Conservation (phyloP, 2,797 vertebrate species). For the Hydrophis major region DNA sequence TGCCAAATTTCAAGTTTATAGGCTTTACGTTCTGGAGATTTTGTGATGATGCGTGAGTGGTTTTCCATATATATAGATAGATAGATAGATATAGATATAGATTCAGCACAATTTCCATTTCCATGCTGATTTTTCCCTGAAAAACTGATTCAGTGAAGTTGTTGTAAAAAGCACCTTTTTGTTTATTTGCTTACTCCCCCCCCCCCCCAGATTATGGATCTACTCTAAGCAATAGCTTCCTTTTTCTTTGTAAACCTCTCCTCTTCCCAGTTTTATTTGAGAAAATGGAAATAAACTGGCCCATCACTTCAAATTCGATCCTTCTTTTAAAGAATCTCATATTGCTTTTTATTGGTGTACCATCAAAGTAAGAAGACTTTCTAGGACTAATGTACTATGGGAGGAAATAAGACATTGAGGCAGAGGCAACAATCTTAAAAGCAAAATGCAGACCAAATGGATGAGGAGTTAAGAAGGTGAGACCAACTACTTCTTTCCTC, state of each 20-base stretch:
- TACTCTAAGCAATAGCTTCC: slow-evolving; percentile 47
- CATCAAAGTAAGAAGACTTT: background rate
- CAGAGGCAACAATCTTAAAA: background rate
- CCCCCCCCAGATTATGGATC: background rate
- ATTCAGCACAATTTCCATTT: background rate
- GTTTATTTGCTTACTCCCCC: background rate
- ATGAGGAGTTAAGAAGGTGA: background rate
- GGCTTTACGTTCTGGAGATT: too few relatives aligned
- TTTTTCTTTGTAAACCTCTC: slow-evolving; percentile 33
- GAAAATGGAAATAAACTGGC: slow-evolving; percentile 23
- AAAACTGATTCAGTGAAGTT: background rate
- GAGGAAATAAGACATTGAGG: background rate
- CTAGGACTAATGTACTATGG: background rate
- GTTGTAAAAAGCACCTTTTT: background rate
- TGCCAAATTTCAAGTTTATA: too few relatives aligned
- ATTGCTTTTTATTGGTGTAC: slow-evolving; percentile 15
- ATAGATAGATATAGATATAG: too few relatives aligned
- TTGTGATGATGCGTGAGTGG: too few relatives aligned
- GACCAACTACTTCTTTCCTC: background rate
- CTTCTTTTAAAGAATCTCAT: slow-evolving; percentile 7
- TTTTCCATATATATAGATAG: too few relatives aligned
- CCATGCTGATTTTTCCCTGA: background rate
- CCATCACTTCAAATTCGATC: slow-evolving; percentile 13
- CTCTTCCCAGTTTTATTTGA: slow-evolving; percentile 49
- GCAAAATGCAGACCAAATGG: background rate